Percentiles rank a stretch among this genome's conserved stretches.
Conservation (phyloP, 2,888 invertebrate genomes). For the Drosophila paramelanica region DNA sequence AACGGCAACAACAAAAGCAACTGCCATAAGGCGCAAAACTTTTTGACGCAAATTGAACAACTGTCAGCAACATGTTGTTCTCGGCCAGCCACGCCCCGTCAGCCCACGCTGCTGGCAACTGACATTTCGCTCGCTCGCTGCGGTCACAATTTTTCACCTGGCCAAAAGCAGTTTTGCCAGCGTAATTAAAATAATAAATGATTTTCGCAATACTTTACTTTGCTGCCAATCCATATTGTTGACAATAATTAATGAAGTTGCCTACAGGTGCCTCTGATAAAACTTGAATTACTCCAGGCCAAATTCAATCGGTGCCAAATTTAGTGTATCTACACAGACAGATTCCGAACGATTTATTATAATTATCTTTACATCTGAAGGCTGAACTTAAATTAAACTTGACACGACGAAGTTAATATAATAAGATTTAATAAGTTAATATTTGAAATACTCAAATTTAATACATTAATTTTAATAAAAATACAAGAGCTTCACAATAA, state of each 20-base stretch:
- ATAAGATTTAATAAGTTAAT: too few species aligned
- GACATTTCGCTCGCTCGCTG: conserved; percentile 64
- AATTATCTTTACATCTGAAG: neutral
- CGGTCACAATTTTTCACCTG: conserved; percentile 63
- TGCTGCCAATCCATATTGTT: conserved; percentile 24
- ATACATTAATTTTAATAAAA: too few species aligned
- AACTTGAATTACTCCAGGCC: conserved; percentile 17
- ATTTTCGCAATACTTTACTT: conserved; percentile 42
- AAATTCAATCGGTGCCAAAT: conserved; percentile 13
- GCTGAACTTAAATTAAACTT: too few species aligned
- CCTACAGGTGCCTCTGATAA: conserved; percentile 3
- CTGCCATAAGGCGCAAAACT: conserved; percentile 37
- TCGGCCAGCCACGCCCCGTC: neutral
- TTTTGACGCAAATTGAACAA: conserved; percentile 62
- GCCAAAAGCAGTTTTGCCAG: conserved; percentile 39
- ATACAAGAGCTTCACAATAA: too few species aligned
- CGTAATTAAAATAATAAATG: conserved; percentile 76
- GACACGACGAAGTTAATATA: too few species aligned
- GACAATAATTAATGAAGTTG: conserved; percentile 58
- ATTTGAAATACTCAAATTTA: too few species aligned
- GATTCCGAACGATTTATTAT: neutral
- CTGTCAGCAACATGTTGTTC: conserved; percentile 74
- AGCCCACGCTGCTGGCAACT: conserved; percentile 42
- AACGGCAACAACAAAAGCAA: conserved; percentile 25
- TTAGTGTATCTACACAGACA: neutral